Evolutionary conservation across 2,888 invertebrate genomes (phyloP), one percentile per base, ranked within the genome.

Genomic region (Phyllotreta striolata): DNA sequence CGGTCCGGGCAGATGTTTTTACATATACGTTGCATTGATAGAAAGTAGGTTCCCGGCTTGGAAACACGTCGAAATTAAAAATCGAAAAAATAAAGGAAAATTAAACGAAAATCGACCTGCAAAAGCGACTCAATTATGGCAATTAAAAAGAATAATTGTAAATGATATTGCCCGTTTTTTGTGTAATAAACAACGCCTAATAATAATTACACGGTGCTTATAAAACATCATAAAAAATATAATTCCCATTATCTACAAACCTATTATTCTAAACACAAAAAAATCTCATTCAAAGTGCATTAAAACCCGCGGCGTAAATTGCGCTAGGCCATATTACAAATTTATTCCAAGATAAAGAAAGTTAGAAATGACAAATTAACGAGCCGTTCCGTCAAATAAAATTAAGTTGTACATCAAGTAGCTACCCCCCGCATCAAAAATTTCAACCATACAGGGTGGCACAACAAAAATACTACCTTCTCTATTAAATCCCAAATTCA

Each of bases 321-420:
- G 61, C 46, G 54, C 46, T 54, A 5, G 24, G 38, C 35, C 61
- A 57, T 59, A 62, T 59, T 41, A 51, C 41, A 58, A 58, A 58
- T 34, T 38, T 37, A 52, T 24, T 24, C 24, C 24, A 3, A 24
- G 39, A 12, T n/a, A 40, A 62, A 46, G 46, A 41, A 46, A 56
- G 52, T 34, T 13, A 9, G 39, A 52, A 62, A 51, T 60, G 62
- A 66, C 66, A 64, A 58, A 67, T 69, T 69, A 69, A 69, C 69
- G 62, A 66, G 64, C 51, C 49, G 24, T 63, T 63, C 70, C 62
- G 66, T 72, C 72, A 69, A 66, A 68, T 54, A 66, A 69, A 70
- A 73, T 72, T 72, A 73, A 73, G 72, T 70, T 70, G 66, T 73
- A 70, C 66, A 71, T 73, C 71, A 68, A 70, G 70, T 70, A 73